Base-by-base conservation (phyloP, 2,888 invertebrate species). In the Drosophila birchii region DNA sequence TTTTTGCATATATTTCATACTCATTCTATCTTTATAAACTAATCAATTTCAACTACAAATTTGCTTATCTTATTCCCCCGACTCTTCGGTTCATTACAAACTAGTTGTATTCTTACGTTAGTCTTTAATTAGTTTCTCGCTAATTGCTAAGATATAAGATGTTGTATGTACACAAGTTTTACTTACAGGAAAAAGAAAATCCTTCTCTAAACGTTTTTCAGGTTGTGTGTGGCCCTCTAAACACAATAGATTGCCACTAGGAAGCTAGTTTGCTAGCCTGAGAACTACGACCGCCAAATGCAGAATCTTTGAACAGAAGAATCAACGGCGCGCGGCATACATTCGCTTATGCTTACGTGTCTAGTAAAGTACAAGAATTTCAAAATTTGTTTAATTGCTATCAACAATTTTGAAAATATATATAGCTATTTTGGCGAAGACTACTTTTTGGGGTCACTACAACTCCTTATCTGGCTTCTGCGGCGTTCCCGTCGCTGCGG, bases 391-490 rank as follows among this genome's bases (percentile, higher is more conserved):
- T 61, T 58, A 43, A 38, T 75, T 43, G n/a, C 29, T 41, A 59
- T 45, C 56, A 18, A 29, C 16, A 64, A 53, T 60, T 60, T 49
- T 32, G 23, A 67, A 53, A 54, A 61, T 38, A 64, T 54, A 23
- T 57, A 47, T 32, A 47, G n/a, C 41, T 39, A 53, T 36, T 60
- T 56, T 54, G 54, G 54, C 44, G 62, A 72, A 74, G 74, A 75
- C 62, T 67, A 75, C 76, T 75, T 76, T 58, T 76, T 58, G 53
- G 47, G 58, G 51, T 66, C 83, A 86, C 89, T 87, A 87, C 88
- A 87, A 86, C 55, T 87, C 86, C 58, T 89, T 87, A n/a, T 87
- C 89, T 43, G 88, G 86, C 43, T 89, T 87, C 71, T 76, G 81
- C 64, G 80, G 76, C 66, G 76, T 67, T 60, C 68, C 32, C 49